phyloP scores from a whole-genome alignment of 2,797 vertebrate genomes.

The Salmo trutta region DNA sequence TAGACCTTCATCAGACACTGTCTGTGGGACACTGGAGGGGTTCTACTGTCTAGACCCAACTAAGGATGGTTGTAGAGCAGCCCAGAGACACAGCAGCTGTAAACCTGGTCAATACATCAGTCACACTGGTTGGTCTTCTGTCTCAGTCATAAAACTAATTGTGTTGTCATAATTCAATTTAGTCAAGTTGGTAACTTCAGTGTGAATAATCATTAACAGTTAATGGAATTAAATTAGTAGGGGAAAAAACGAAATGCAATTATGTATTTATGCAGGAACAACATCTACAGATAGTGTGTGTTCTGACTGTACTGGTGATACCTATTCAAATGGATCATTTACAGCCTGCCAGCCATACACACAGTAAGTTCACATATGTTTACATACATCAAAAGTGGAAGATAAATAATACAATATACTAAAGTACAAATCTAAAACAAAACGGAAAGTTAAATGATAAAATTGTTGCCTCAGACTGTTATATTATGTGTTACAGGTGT shows the following conservation, averaged over 20 bases:
- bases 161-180: no score
- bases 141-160: no score
- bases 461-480: neutral
- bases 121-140: no score
- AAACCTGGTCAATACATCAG: no score
- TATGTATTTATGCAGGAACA: slow-evolving; percentile 47
- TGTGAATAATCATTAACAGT: no score
- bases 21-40: no score
- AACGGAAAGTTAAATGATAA: neutral
- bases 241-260: neutral
- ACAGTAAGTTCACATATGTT: slow-evolving; percentile 42
- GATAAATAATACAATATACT: neutral
- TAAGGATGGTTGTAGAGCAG: no score
- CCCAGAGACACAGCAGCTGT: no score
- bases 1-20: no score
- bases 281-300: neutral
- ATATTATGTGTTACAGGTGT: slow-evolving; percentile 46
- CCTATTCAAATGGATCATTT: slow-evolving; percentile 55
- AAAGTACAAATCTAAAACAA: slow-evolving; percentile 10
- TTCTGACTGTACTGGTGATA: slow-evolving; percentile 35
- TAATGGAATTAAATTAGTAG: neutral
- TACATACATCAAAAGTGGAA: slow-evolving; percentile 11
- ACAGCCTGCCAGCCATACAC: slow-evolving; percentile 26
- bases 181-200: no score
- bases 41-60: no score